Evolutionary conservation across 2,888 invertebrate genomes (phyloP), one percentile per base, ranked within the genome.

Genomic region (Tortrix viridana): DNA sequence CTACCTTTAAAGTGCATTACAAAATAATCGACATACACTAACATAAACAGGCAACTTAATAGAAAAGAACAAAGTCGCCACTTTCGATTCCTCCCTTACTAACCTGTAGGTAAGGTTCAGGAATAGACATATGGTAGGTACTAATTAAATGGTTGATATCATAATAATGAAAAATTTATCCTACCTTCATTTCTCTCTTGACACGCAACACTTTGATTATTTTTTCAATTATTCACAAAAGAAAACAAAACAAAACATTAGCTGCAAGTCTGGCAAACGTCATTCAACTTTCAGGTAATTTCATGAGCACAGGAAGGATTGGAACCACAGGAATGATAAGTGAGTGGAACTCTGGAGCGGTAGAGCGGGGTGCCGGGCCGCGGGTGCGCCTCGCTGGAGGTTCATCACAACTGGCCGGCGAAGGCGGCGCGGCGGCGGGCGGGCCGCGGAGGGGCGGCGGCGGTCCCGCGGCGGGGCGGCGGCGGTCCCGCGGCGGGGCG

Each of bases 131-230:
- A n/a, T n/a, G n/a, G n/a, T n/a, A n/a, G n/a, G n/a, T n/a, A n/a
- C n/a, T n/a, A n/a, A n/a, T n/a, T n/a, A n/a, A n/a, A n/a, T n/a
- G n/a, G n/a, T n/a, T n/a, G 7, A 7, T 48, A 12, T 48, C 26
- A 26, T 23, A 14, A 12, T 49, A n/a, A 18, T 53, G 19, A 49
- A 23, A 52, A 46, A 14, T n/a, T 5, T 22, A 50, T 32, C 64
- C 84, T 80, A 88, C 89, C 89, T 89, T 89, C 89, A 89, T 89
- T 73, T 89, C 88, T 74, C 82, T 68, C 74, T 87, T 87, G 65
- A 86, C 84, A 71, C 80, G 82, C 81, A 86, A 83, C 88, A 88
- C 86, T 78, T 84, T 85, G 72, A 74, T 64, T 77, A 69, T 66
- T 67, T 67, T 66, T 71, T 70, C 65, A 73, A 69, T 66, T 66